A percentile compares a stretch with the other conserved stretches of the same genome.
These are phyloP conservation scores for Ptychobarbus kaznakovi DNA, from an alignment of 2,797 vertebrate species.

Conservation along the genomic window DNA sequence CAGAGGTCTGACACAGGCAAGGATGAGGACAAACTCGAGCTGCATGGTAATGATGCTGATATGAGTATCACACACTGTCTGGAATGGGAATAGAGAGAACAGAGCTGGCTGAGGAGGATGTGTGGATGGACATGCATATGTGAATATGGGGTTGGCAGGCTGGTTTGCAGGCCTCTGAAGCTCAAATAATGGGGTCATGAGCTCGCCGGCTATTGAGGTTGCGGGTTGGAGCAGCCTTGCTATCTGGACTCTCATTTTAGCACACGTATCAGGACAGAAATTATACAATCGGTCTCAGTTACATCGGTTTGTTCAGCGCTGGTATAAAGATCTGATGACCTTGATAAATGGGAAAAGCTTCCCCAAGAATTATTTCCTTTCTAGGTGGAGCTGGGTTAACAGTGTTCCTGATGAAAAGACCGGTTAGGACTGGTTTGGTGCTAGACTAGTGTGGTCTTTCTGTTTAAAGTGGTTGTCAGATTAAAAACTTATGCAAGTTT, in stretches of 20 bases:
- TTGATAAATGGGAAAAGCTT: constrained; percentile 4
- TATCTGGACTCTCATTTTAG: constrained; percentile 15
- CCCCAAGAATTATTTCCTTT: not conserved
- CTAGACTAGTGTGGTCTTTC: not conserved
- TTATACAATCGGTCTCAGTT: constrained; percentile 10
- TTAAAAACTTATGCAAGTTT: not conserved
- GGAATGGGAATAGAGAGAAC: constrained; percentile 34
- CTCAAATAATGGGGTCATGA: constrained; percentile 35
- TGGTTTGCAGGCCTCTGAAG: constrained; percentile 24
- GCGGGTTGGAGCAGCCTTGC: not conserved
- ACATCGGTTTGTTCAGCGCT: not conserved
- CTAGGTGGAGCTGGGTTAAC: not conserved
- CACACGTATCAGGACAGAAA: constrained; percentile 11
- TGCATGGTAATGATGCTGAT: constrained; percentile 54
- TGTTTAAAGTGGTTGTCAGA: not conserved
- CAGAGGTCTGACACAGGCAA: constrained; percentile 16
- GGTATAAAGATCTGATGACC: constrained; percentile 1
- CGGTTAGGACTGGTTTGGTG: not conserved
- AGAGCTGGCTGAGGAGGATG: not conserved
- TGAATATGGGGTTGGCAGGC: constrained; percentile 13
- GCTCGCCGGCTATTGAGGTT: constrained; percentile 4
- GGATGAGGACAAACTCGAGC: constrained; percentile 45
- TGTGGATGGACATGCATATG: not conserved
- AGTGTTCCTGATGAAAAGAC: not conserved
- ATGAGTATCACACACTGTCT: constrained; percentile 41